phyloP scores from a whole-genome alignment of 2,113 vertebrate species.

The Strigops habroptila region DNA sequence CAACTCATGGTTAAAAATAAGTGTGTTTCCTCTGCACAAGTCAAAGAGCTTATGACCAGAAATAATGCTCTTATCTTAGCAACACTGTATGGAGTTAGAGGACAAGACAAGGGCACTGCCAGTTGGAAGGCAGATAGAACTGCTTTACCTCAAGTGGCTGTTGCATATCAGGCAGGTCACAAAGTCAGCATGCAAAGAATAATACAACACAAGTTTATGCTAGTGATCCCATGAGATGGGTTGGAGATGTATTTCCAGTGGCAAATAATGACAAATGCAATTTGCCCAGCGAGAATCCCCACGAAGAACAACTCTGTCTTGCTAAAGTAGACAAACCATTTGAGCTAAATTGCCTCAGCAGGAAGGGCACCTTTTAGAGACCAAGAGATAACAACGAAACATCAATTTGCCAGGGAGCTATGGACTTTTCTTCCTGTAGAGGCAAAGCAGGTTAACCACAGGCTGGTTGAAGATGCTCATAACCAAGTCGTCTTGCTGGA shows the following conservation, averaged over 20 bases:
- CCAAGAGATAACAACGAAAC: background rate
- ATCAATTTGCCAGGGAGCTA: background rate
- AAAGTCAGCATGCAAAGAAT: background rate
- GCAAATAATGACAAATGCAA: background rate
- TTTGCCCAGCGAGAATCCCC: background rate
- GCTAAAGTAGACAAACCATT: background rate
- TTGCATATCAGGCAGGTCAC: slow-evolving; percentile 29
- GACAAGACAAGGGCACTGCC: slow-evolving; percentile 49
- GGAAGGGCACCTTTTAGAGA: background rate
- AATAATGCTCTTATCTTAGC: slow-evolving; percentile 45
- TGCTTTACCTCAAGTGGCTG: slow-evolving; percentile 45
- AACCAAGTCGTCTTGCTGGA: background rate
- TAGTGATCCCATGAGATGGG: background rate
- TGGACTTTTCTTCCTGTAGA: background rate
- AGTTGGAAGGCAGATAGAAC: slow-evolving; percentile 3
- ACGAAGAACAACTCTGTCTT: background rate
- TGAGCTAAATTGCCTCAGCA: background rate
- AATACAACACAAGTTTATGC: background rate
- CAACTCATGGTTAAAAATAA: slow-evolving; percentile 49
- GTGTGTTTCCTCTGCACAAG: background rate
- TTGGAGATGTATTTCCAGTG: background rate
- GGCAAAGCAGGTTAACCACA: background rate
- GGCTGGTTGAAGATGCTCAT: background rate
- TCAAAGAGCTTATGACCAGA: slow-evolving; percentile 10
- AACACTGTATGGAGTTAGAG: slow-evolving; percentile 15